Evolutionary conservation across 2,888 invertebrate genomes (phyloP).

Genomic region (Bugulina stolonifera): DNA sequence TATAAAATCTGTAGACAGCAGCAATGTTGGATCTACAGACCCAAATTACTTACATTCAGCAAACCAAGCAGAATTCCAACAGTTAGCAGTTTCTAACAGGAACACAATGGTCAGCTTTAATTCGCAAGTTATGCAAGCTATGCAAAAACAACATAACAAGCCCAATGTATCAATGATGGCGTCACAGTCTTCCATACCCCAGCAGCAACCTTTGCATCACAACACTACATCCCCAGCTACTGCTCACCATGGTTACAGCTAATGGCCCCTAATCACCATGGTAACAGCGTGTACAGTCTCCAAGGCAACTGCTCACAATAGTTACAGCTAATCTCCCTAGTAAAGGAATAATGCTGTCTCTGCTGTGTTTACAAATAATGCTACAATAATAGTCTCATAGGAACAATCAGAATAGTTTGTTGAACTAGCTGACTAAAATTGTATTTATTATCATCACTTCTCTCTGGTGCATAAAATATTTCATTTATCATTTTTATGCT

Average conservation of each 20-base stretch:
- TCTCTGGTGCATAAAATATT: too few species aligned
- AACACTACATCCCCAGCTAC: neutral
- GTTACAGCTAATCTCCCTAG: too few species aligned
- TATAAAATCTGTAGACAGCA: neutral
- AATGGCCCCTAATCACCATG: too few species aligned
- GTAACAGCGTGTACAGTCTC: too few species aligned
- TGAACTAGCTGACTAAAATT: too few species aligned
- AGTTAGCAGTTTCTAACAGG: neutral
- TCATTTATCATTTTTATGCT: too few species aligned
- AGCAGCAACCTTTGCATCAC: neutral
- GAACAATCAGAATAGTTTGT: too few species aligned
- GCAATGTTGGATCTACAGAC: neutral
- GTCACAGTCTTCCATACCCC: neutral
- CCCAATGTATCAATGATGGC: neutral
- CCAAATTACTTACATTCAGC: neutral
- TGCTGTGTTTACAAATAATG: too few species aligned
- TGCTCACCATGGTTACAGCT: conserved; percentile 22
- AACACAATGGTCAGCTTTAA: neutral
- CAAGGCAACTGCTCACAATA: too few species aligned
- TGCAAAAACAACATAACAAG: conserved; percentile 7
- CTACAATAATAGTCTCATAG: too few species aligned
- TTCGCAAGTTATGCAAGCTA: conserved; percentile 7
- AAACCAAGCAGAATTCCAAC: neutral
- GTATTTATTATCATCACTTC: too few species aligned
- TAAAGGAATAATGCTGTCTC: too few species aligned